Percentiles rank a stretch among this genome's conserved stretches.
Evolutionary conservation across 2,113 vertebrate species (phyloP).

Genomic region (Zosterops pallidus): DNA sequence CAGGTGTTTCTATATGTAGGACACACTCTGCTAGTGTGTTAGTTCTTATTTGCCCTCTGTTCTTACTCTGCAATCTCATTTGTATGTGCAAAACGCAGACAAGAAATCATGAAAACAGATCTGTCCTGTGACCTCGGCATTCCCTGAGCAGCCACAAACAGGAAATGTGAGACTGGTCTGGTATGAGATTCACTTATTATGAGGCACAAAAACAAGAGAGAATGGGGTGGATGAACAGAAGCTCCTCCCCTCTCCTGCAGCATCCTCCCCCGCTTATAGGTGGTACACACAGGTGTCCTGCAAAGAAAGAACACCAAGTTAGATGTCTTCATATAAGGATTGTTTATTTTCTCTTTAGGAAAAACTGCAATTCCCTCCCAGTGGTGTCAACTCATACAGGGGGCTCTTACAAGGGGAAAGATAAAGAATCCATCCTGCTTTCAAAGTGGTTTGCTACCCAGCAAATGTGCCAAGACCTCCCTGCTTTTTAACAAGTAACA

Average conservation of each 20-base stretch:
- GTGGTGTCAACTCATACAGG: background rate
- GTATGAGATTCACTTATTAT: background rate
- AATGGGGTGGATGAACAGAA: background rate
- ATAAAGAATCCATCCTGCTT: background rate
- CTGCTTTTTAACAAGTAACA: background rate
- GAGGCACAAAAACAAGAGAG: background rate
- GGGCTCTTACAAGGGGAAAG: background rate
- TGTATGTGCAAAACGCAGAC: background rate
- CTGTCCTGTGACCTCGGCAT: background rate
- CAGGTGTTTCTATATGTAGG: background rate
- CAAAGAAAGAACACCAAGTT: background rate
- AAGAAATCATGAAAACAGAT: background rate
- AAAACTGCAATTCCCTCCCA: background rate
- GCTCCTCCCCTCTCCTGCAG: rapidly evolving
- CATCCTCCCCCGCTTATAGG: background rate
- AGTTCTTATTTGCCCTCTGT: rapidly evolving
- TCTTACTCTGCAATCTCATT: background rate
- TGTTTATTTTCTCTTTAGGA: background rate
- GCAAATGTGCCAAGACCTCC: background rate
- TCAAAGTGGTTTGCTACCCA: background rate
- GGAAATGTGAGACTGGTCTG: background rate
- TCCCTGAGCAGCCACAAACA: rapidly evolving
- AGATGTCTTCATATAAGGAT: background rate
- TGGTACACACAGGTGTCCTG: background rate
- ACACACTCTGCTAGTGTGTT: background rate